These are phyloP conservation scores for Cataglyphis altisquamis DNA, from an alignment of 2,888 invertebrate species.

Conservation along the genomic window DNA sequence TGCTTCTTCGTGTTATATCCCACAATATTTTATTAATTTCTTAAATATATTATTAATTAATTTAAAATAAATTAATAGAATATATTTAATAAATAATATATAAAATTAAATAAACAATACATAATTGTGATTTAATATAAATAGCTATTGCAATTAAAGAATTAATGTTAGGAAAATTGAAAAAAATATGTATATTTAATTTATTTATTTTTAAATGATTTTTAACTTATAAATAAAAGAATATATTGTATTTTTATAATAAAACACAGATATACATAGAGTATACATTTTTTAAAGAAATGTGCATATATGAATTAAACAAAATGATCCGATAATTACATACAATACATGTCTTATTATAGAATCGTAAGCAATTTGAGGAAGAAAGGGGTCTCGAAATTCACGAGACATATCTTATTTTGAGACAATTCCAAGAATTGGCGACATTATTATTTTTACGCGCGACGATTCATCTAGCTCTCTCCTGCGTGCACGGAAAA, in stretches of 20 bases:
- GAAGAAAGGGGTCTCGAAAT: neutral
- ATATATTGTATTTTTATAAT: neutral
- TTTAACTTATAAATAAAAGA: neutral
- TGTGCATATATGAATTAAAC: slow-evolving; percentile 1
- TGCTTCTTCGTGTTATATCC: neutral
- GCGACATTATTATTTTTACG: slow-evolving; percentile 8
- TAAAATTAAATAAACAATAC: too few relatives aligned
- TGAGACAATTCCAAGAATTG: slow-evolving; percentile 32
- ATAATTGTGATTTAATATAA: too few relatives aligned
- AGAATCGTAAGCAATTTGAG: neutral
- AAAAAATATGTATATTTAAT: neutral
- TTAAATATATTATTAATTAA: neutral
- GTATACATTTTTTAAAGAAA: slow-evolving; percentile 17
- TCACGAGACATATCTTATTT: slow-evolving; percentile 18
- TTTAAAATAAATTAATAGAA: neutral
- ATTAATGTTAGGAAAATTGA: neutral
- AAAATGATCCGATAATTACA: neutral
- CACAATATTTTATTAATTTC: neutral
- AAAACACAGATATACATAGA: neutral
- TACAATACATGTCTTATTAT: neutral
- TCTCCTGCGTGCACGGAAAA: neutral
- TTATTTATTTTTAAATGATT: neutral
- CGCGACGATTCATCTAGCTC: slow-evolving; percentile 5
- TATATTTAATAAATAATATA: too few relatives aligned
- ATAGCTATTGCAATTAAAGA: neutral